A percentile compares a stretch with the other conserved stretches of the same genome.
Evolutionary conservation across 2,888 invertebrate species (phyloP).

Genomic region (Troilus luridus): DNA sequence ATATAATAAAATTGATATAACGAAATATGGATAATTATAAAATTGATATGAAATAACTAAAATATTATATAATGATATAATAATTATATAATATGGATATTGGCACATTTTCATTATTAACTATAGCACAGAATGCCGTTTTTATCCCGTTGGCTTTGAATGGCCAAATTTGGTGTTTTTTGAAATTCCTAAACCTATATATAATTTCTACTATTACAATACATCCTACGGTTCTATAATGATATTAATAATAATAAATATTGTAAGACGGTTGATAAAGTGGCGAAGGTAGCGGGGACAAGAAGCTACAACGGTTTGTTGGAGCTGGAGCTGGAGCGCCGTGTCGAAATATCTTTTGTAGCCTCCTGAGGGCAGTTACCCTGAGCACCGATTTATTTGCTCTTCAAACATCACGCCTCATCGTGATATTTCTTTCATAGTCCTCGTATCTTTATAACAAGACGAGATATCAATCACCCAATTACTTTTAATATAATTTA

Average conservation of each 20-base stretch:
- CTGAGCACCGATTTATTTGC: constrained; percentile 9
- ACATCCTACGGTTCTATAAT: background rate
- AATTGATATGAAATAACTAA: no score
- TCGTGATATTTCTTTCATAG: background rate
- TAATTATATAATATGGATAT: no score
- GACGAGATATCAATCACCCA: background rate
- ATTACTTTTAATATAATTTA: background rate
- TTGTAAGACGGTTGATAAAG: background rate
- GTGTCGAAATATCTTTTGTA: constrained; percentile 30
- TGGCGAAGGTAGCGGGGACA: background rate
- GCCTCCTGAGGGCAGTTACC: background rate
- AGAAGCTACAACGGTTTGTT: background rate
- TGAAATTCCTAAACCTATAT: no score
- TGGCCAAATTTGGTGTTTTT: no score
- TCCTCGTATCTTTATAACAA: background rate
- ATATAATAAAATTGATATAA: no score
- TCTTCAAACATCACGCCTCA: constrained; percentile 21
- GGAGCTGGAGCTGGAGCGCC: background rate
- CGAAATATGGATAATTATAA: no score
- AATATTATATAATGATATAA: no score
- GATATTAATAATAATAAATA: background rate
- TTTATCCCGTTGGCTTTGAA: no score
- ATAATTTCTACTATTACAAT: no score
- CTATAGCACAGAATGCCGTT: no score
- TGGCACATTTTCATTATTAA: no score